Base-by-base conservation (phyloP, 1,140 invertebrate species). In the Diuraphis noxia region DNA sequence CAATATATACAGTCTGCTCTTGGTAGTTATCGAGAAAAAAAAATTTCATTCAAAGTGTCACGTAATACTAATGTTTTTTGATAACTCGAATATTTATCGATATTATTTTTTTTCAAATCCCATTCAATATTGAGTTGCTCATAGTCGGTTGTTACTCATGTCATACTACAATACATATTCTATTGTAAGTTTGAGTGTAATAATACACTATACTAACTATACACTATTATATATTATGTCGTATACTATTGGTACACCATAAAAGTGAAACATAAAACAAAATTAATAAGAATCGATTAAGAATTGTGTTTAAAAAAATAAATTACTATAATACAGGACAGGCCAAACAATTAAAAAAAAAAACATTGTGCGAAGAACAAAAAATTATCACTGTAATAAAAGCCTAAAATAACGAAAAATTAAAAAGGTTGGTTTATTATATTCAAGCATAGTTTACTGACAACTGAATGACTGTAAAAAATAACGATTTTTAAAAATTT, bases 11-110 rank as follows among this genome's bases (percentile, higher is more conserved):
- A 1, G 10, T 63, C 13, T 5, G 30, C 56, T 72, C 30, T 72
- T 13, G 30, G 56, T n/a, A 17, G 34, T n/a, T 72, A n/a, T 72
- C 13, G 23, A 30, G 21, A 5, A 52, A n/a, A 72, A n/a, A 52
- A 72, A 72, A 72, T 72, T n/a, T n/a, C 13, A 13, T 72, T 72
- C 56, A 72, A n/a, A 72, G 13, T 17, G 30, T 72, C n/a, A 72
- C 56, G 56, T 72, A n/a, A 72, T n/a, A 72, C n/a, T n/a, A n/a
- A 72, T 72, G 56, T n/a, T 72, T 72, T 72, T 72, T 72, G 56
- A n/a, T n/a, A 72, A n/a, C 56, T n/a, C 0, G 4, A 72, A 72
- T n/a, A n/a, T 72, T 72, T 72, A 17, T 72, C 1, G 30, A 72
- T 63, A 63, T 72, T 13, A 13, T n/a, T 72, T n/a, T 63, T 72